Conservation (phyloP, 2,888 invertebrate species). For the Portevinia maculata region DNA sequence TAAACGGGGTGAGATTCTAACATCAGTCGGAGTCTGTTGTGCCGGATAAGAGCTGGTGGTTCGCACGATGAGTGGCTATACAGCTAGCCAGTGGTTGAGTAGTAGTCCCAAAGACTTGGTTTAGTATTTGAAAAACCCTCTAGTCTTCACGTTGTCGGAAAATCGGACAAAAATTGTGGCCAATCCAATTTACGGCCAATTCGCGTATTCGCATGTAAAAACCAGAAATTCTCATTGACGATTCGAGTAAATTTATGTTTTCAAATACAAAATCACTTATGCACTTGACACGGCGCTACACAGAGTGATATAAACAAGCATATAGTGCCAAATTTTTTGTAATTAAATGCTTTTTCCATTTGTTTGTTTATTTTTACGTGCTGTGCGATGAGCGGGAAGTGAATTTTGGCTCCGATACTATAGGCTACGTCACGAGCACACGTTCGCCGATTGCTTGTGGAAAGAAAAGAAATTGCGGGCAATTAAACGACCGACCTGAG, state of each 20-base stretch:
- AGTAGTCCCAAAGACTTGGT: slow-evolving; percentile 13
- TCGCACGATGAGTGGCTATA: slow-evolving; percentile 58
- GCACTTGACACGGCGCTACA: slow-evolving; percentile 57
- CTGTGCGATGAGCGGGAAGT: slow-evolving; percentile 54
- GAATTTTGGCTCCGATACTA: slow-evolving; percentile 59
- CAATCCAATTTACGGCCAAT: background rate
- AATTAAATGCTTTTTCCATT: slow-evolving; percentile 29
- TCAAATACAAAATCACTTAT: slow-evolving; percentile 42
- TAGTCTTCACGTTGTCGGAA: slow-evolving; percentile 2
- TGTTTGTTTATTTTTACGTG: slow-evolving; percentile 61
- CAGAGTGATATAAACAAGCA: slow-evolving; percentile 58
- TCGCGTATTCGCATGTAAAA: background rate
- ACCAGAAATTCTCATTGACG: background rate
- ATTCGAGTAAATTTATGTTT: slow-evolving; percentile 13
- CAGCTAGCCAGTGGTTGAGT: slow-evolving; percentile 43
- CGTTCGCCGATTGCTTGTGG: slow-evolving; percentile 50
- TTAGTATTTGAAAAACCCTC: background rate
- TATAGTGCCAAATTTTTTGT: slow-evolving; percentile 32
- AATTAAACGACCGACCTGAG: slow-evolving; percentile 63
- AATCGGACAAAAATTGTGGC: slow-evolving; percentile 9
- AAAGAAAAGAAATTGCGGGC: slow-evolving; percentile 48
- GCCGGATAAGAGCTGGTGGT: slow-evolving; percentile 55
- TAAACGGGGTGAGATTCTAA: slow-evolving; percentile 63
- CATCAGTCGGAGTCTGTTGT: slow-evolving; percentile 37
- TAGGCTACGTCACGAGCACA: slow-evolving; percentile 57